These are phyloP conservation scores for Marronus borbonicus DNA, from an alignment of 2,888 invertebrate genomes.

Conservation along the genomic window DNA sequence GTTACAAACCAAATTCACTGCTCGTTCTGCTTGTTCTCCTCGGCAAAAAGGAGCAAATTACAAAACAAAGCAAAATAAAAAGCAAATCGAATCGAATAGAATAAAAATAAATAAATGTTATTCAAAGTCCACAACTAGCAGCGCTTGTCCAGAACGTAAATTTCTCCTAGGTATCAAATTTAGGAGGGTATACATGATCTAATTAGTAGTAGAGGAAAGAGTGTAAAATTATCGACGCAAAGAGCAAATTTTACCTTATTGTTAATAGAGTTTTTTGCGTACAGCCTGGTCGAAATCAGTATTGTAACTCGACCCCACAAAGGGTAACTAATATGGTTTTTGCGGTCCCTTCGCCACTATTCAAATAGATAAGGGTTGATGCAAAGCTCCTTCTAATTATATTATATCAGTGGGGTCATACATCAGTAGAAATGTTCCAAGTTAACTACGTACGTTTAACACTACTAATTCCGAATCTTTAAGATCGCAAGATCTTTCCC, in stretches of 20 bases:
- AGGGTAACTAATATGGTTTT: constrained; percentile 70
- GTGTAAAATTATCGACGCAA: background rate
- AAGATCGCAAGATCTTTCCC: constrained; percentile 37
- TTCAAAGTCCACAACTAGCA: too few relatives aligned
- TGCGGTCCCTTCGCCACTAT: constrained; percentile 69
- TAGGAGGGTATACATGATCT: background rate
- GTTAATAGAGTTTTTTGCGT: constrained; percentile 49
- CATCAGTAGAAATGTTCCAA: constrained; percentile 65
- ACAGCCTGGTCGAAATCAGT: constrained; percentile 52
- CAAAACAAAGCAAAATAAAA: background rate
- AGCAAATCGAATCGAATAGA: background rate
- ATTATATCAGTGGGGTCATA: constrained; percentile 70
- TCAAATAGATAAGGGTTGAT: constrained; percentile 70
- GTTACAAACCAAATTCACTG: constrained; percentile 60
- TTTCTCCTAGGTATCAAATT: background rate
- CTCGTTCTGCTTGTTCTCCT: background rate
- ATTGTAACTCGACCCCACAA: constrained; percentile 66
- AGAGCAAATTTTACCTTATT: constrained; percentile 24
- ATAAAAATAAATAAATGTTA: too few relatives aligned
- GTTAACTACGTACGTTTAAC: constrained; percentile 53
- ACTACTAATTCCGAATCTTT: constrained; percentile 53
- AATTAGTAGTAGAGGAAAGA: background rate
- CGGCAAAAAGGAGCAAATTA: background rate
- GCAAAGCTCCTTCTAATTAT: constrained; percentile 70
- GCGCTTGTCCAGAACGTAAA: too few relatives aligned